Conservation (phyloP, 2,797 vertebrate species). For the Platyrinchus mystaceus region DNA sequence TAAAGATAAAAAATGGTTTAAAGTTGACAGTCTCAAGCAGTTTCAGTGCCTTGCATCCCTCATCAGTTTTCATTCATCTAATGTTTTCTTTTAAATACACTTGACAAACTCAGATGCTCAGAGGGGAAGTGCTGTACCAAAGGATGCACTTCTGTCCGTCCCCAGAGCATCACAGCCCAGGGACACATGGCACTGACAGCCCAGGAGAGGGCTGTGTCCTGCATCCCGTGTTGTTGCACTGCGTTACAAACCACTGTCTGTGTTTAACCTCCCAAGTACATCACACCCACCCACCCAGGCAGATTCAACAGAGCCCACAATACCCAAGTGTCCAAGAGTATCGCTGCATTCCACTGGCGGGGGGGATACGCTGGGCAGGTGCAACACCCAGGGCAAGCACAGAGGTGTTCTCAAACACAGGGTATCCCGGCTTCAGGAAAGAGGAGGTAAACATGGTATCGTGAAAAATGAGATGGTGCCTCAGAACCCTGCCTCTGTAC, state of each 20-base stretch:
- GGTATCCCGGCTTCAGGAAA: neutral
- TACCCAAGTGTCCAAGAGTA: neutral
- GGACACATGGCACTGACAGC: neutral
- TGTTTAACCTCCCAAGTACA: neutral
- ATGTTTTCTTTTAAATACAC: constrained; percentile 3
- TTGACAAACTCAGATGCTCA: neutral
- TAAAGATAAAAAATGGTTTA: constrained; percentile 36
- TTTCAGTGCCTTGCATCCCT: neutral
- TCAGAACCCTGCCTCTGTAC: neutral
- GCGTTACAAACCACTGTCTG: neutral
- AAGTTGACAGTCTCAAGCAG: neutral
- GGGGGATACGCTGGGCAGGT: neutral
- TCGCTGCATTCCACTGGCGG: neutral
- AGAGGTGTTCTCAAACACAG: neutral
- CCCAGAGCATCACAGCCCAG: neutral
- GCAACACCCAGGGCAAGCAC: neutral
- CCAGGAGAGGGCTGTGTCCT: neutral
- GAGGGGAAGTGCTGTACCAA: neutral
- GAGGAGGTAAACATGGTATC: neutral
- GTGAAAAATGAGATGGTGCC: neutral
- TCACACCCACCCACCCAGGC: neutral
- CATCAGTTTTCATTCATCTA: neutral
- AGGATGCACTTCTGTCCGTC: neutral
- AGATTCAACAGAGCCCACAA: neutral
- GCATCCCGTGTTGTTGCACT: neutral